Evolutionary conservation across 2,797 vertebrate species (phyloP).

Genomic region (Echiichthys vipera): DNA sequence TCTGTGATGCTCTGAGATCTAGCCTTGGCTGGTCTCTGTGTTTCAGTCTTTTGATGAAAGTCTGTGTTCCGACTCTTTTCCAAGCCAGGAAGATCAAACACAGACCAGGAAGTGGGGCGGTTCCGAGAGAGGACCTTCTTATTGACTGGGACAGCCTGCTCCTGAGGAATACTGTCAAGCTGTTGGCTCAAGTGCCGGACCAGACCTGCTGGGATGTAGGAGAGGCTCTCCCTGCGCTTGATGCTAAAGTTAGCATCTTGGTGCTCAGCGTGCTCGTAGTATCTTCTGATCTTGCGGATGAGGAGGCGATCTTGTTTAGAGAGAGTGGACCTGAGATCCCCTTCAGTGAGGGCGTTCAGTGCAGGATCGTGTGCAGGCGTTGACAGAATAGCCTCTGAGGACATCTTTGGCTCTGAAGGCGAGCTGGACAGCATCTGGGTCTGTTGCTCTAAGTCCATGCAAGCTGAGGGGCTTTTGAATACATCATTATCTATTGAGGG

Average conservation of each 20-base stretch:
- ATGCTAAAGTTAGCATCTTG: conserved; percentile 90
- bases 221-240: conserved; percentile 93
- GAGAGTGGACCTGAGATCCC: conserved; percentile 84
- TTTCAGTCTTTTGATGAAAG: conserved; percentile 11
- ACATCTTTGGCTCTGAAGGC: conserved; percentile 42
- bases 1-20: conserved; percentile 44
- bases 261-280: conserved; percentile 92
- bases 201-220: conserved; percentile 94
- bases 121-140: conserved; percentile 61
- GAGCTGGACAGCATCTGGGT: conserved; percentile 43
- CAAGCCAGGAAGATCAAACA: conserved; percentile 84
- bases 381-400: conserved; percentile 1
- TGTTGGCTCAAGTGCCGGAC: conserved; percentile 90
- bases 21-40: conserved; percentile 15
- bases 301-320: conserved; percentile 91
- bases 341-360: conserved; percentile 41
- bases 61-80: conserved; percentile 59
- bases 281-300: conserved; percentile 92
- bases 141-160: conserved; percentile 60
- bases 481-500: conserved; percentile 79
- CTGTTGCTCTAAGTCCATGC: conserved; percentile 78
- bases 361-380: neutral
- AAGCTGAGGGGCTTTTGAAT: conserved; percentile 84
- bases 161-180: conserved; percentile 84
- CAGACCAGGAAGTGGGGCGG: conserved; percentile 85